Evolutionary conservation across 2,797 vertebrate genomes (phyloP).

Genomic region (Carduelis carduelis): DNA sequence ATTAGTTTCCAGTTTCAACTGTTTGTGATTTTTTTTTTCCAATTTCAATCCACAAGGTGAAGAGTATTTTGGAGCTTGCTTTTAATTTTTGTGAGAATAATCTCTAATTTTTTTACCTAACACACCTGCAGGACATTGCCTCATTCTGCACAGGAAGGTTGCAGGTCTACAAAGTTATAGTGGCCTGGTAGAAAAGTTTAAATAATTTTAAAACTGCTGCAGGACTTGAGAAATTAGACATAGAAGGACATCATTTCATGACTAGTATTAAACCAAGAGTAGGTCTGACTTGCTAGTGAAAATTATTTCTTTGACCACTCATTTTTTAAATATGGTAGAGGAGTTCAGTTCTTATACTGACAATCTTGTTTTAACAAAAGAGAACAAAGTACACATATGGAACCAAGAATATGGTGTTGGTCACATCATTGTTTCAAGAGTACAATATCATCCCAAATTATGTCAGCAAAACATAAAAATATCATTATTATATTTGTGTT

Average conservation of each 20-base stretch:
- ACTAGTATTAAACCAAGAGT: not conserved
- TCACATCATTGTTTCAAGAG: not conserved
- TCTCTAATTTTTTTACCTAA: not conserved
- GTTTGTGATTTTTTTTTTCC: not conserved
- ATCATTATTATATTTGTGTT: not conserved
- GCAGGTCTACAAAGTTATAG: accelerated
- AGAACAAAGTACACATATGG: not conserved
- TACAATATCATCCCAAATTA: not conserved
- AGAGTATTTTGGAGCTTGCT: not conserved
- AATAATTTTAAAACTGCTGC: not conserved
- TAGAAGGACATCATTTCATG: not conserved
- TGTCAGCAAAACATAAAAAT: not conserved
- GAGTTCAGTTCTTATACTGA: not conserved
- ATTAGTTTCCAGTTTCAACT: not conserved
- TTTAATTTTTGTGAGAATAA: not conserved
- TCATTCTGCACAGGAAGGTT: not conserved
- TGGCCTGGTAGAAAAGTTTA: not conserved
- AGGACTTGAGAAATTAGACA: not conserved
- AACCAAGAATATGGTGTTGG: not conserved
- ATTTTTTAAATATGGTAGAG: not conserved
- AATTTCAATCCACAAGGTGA: not conserved
- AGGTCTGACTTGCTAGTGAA: not conserved
- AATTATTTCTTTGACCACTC: not conserved
- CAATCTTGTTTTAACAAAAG: not conserved
- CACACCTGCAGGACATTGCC: not conserved